These are phyloP conservation scores for Gymnothorax javanicus DNA, from an alignment of 2,797 vertebrate species.

Conservation along the genomic window DNA sequence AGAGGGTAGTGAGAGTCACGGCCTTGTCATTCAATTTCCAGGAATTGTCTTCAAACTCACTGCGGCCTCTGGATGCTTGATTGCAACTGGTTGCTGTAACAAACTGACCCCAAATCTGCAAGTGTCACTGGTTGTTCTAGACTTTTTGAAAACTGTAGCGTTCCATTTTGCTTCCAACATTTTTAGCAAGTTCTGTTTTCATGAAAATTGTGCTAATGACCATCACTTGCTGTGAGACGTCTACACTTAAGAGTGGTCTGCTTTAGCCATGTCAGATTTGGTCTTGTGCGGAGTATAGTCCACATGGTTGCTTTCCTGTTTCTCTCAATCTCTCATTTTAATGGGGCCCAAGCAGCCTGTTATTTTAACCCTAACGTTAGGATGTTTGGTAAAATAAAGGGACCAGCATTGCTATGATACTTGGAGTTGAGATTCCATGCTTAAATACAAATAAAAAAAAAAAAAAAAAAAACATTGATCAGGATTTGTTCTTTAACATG, in stretches of 20 bases:
- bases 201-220: background rate
- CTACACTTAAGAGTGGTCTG: background rate
- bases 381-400: background rate
- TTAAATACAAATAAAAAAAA: background rate
- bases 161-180: background rate
- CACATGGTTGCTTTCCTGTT: background rate
- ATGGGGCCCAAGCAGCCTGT: background rate
- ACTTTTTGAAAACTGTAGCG: constrained; percentile 21
- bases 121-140: background rate
- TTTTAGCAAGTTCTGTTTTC: constrained; percentile 11
- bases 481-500: background rate
- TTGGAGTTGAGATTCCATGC: background rate
- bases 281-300: constrained; percentile 8
- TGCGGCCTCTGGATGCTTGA: background rate
- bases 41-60: background rate
- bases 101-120: background rate
- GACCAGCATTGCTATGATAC: constrained; percentile 16
- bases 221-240: background rate
- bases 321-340: background rate
- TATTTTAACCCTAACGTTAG: background rate
- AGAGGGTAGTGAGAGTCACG: background rate
- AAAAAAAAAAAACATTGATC: background rate
- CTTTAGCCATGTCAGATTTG: background rate
- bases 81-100: background rate
- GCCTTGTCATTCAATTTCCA: background rate